Percentiles rank a stretch among this genome's conserved stretches.
Evolutionary conservation across 2,888 invertebrate species (phyloP).

Genomic region (Spodoptera littoralis): DNA sequence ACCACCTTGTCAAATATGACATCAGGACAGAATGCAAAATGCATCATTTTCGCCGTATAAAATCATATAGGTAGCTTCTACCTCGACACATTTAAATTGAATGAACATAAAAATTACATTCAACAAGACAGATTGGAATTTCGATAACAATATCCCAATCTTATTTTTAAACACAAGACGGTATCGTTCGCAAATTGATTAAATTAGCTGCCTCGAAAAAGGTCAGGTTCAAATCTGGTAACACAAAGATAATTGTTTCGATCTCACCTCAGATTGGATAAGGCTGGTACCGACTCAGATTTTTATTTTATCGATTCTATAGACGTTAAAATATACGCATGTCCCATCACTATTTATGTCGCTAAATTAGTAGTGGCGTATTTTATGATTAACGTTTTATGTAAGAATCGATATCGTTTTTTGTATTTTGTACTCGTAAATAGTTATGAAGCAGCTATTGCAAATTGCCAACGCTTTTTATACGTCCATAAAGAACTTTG

Average conservation of each 20-base stretch:
- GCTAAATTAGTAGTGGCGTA: constrained; percentile 33
- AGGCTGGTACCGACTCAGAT: constrained; percentile 39
- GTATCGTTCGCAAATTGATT: constrained; percentile 82
- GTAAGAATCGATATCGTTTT: constrained; percentile 10
- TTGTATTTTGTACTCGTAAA: constrained; percentile 26
- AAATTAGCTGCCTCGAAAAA: constrained; percentile 73
- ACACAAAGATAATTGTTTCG: constrained; percentile 84
- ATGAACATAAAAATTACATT: constrained; percentile 44
- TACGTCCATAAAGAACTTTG: constrained; percentile 8
- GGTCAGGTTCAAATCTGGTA: constrained; percentile 76
- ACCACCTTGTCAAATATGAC: background rate
- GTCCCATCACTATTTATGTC: constrained; percentile 51
- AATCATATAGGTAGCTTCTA: constrained; percentile 16
- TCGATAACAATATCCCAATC: constrained; percentile 61
- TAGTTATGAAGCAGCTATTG: constrained; percentile 14
- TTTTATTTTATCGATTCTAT: constrained; percentile 51
- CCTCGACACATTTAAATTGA: constrained; percentile 45
- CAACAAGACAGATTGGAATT: constrained; percentile 50
- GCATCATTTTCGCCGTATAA: constrained; percentile 14
- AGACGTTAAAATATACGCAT: constrained; percentile 22
- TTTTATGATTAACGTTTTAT: constrained; percentile 34
- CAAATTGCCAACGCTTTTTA: constrained; percentile 14
- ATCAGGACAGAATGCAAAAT: constrained; percentile 9
- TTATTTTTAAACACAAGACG: constrained; percentile 62
- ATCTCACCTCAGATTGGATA: constrained; percentile 70